Evolutionary conservation across 2,797 vertebrate genomes (phyloP).

Genomic region (Apogon hyalosoma): DNA sequence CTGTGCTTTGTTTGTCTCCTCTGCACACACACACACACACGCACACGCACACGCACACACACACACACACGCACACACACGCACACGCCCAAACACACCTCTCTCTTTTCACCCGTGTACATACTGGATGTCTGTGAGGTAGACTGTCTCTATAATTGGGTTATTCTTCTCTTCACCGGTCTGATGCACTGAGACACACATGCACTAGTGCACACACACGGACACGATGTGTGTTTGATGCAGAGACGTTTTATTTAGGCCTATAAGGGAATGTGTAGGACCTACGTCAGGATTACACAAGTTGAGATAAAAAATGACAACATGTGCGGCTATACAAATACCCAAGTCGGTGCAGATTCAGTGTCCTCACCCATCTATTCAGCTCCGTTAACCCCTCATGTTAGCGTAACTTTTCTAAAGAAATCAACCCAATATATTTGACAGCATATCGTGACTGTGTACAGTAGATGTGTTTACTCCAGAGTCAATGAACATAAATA

Average conservation of each 20-base stretch:
- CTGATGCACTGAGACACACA: constrained; percentile 79
- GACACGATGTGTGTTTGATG: constrained; percentile 55
- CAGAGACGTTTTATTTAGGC: constrained; percentile 58
- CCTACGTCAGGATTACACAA: constrained; percentile 25
- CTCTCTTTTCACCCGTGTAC: constrained; percentile 42
- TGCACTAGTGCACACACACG: constrained; percentile 21
- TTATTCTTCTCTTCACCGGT: constrained; percentile 80
- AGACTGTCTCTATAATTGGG: constrained; percentile 83
- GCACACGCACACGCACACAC: too few relatives aligned
- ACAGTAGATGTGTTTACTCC: constrained; percentile 27
- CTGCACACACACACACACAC: constrained; percentile 21
- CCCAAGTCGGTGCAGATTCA: constrained; percentile 7
- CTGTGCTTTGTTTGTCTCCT: constrained; percentile 64
- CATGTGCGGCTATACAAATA: neutral
- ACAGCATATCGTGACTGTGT: constrained; percentile 40
- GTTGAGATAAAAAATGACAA: constrained; percentile 45
- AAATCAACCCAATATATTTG: constrained; percentile 31
- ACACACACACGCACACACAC: constrained; percentile 41
- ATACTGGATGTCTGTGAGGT: constrained; percentile 78
- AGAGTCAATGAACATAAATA: constrained; percentile 46
- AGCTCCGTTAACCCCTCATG: constrained; percentile 27
- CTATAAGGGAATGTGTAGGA: constrained; percentile 45
- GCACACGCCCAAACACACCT: constrained; percentile 31
- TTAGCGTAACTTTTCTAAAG: constrained; percentile 24
- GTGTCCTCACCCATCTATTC: neutral